Evolutionary conservation across 2,888 invertebrate species (phyloP), one percentile per base, ranked within the genome.

Genomic region (Hydrotaea diabolus): DNA sequence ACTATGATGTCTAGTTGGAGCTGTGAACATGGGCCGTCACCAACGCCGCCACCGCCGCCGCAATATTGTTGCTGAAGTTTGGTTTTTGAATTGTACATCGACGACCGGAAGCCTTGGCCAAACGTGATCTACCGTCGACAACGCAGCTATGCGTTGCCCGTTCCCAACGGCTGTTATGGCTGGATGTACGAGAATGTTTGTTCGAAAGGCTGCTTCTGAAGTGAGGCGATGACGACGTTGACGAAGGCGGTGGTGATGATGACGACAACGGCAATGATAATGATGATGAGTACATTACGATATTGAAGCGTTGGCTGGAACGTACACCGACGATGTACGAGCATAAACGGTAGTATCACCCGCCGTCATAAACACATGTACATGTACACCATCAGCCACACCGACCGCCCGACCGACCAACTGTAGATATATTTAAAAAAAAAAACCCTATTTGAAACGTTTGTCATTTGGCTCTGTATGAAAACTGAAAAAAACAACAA

Each of bases 81-180:
- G 82, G 87, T 86, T 80, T 86, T 85, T 87, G 82, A 80, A 80
- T 36, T 80, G 81, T 85, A 87, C 90, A 89, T 88, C 91, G 90
- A 91, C 91, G 90, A 91, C 91, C 91, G 91, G 91, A 91, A 91
- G 91, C 91, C 91, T 91, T 89, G 88, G 89, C 90, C 90, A 91
- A 91, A 91, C 91, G 90, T 91, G 91, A 91, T 91, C 91, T 90
- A 89, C 89, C 86, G 91, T 89, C 89, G 87, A 88, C 85, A 89
- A 88, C 87, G 90, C 89, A 89, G 91, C 91, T 90, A 78, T 82
- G 75, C 76, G 79, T 77, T 59, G 57, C 64, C 62, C 74, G 55
- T 66, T 43, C 57, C 71, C 69, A 64, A 76, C 64, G 64, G 21
- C 5, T 8, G 26, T 5, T 8, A 11, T 43, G 43, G 43, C 49